These are phyloP conservation scores for Hirtodrosophila histrioides DNA, from an alignment of 2,888 invertebrate species.

Conservation along the genomic window DNA sequence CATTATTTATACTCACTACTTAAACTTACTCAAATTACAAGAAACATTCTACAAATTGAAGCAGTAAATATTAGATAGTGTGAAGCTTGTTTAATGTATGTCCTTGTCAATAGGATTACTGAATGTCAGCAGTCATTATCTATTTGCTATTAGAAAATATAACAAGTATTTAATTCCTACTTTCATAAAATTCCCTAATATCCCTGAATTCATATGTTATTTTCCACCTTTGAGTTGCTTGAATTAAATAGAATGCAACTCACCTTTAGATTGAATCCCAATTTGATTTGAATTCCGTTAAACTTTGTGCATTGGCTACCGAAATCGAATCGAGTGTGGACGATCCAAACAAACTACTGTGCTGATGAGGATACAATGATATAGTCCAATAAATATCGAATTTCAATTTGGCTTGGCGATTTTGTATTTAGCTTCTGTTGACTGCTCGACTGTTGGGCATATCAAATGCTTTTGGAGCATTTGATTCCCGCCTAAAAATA, in stretches of 20 bases:
- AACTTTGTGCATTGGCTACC: conserved; percentile 43
- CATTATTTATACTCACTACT: no score
- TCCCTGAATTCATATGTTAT: no score
- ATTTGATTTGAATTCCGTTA: conserved; percentile 22
- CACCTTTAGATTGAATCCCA: background rate
- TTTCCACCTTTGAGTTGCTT: background rate
- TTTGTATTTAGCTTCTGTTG: conserved; percentile 71
- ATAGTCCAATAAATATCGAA: conserved; percentile 56
- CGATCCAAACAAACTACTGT: conserved; percentile 47
- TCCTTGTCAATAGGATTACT: no score
- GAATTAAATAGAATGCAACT: background rate
- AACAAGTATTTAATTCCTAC: no score
- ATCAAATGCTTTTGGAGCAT: conserved; percentile 39
- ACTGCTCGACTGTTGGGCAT: conserved; percentile 37
- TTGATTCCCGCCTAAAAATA: conserved; percentile 18
- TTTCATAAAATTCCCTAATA: no score
- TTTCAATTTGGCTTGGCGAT: conserved; percentile 58
- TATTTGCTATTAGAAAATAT: no score
- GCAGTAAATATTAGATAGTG: no score
- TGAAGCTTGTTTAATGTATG: no score
- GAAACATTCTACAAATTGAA: no score
- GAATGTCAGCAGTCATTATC: no score
- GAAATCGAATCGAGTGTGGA: conserved; percentile 21
- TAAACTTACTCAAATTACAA: no score
- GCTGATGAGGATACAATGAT: conserved; percentile 14